Evolutionary conservation across 2,888 invertebrate genomes (phyloP).

Genomic region (Microctonus hyperodae): DNA sequence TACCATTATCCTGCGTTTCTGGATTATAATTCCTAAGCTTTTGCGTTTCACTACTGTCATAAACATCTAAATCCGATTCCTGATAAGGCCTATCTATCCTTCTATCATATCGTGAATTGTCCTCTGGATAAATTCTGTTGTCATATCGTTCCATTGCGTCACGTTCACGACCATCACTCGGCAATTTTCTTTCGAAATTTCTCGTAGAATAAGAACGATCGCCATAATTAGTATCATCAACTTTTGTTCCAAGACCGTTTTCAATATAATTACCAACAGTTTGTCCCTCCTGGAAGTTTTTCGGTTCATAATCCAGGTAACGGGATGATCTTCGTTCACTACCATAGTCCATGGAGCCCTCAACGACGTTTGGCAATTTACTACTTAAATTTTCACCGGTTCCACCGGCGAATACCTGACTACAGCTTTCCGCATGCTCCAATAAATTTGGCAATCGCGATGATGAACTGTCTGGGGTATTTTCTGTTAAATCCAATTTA

Average conservation of each 20-base stretch:
- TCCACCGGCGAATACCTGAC: conserved; percentile 37
- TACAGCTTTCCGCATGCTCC: conserved; percentile 59
- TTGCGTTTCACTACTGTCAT: conserved; percentile 52
- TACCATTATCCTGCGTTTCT: conserved; percentile 45
- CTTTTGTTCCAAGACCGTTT: conserved; percentile 30
- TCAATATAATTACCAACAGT: conserved; percentile 33
- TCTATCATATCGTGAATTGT: conserved; percentile 53
- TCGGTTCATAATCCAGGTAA: conserved; percentile 57
- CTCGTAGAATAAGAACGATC: conserved; percentile 33
- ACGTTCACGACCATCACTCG: conserved; percentile 43
- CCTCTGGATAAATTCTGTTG: conserved; percentile 57
- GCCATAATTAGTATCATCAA: conserved; percentile 30
- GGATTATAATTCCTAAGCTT: conserved; percentile 50
- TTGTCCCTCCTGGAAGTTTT: conserved; percentile 47
- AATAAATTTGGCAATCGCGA: conserved; percentile 58
- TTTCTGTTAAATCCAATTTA: conserved; percentile 61
- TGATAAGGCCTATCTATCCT: conserved; percentile 53
- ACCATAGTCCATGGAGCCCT: conserved; percentile 64
- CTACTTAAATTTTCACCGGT: conserved; percentile 61
- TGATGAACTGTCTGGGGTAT: conserved; percentile 61
- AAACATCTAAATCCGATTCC: conserved; percentile 60
- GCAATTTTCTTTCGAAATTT: conserved; percentile 52
- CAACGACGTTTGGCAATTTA: conserved; percentile 62
- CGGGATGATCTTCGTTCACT: conserved; percentile 61
- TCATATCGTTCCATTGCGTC: conserved; percentile 57